Base-by-base conservation (phyloP, 1,140 invertebrate genomes). In the Drosophila punjabiensis region DNA sequence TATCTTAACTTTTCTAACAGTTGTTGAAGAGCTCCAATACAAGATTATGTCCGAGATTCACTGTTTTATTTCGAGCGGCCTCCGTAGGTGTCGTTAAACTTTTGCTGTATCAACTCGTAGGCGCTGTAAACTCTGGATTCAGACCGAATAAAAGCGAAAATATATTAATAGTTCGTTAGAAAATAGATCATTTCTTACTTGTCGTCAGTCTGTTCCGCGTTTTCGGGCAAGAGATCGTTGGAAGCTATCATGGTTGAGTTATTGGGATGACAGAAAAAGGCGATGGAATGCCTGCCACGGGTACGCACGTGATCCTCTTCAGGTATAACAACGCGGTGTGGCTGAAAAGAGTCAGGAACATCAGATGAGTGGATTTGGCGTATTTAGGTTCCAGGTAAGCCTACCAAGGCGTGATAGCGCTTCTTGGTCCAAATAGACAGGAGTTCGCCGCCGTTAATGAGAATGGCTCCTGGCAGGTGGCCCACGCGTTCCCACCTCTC, bases 401-500 rank as follows among this genome's bases (percentile, higher is more conserved):
- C 94, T 91, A 96, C 96, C 82, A 97, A 94, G 39, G 97, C 96
- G 5, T 95, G 94, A 53, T 97, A 95, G 28, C 94, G 94, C 61
- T 96, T 95, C 30, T 95, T 94, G 4, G 96, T 97, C 97, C 96
- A 97, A 37, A 94, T 94, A 48, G 96, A 95, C 39, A 98, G 92
- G 48, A 97, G 94, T 81, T 97, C 96, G 14, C 97, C 97, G 20
- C 96, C 95, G 80, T 97, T 97, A 28, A 97, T 94, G 20, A 98
- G 93, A 68, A 98, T 96, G 6, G 97, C 96, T 32, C 96, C 96
- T 0, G 96, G 96, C 32, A 98, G 94, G 85, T 97, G 96, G 2
- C 96, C 96, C 1, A 97, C 96, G 18, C 95, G 94, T 74, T 95
- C 94, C 96, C 96, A 98, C 67, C 95, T 95, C n/a, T 95, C 95